Conservation (phyloP, 2,888 invertebrate species). For the Agonopterix alstromeriana region DNA sequence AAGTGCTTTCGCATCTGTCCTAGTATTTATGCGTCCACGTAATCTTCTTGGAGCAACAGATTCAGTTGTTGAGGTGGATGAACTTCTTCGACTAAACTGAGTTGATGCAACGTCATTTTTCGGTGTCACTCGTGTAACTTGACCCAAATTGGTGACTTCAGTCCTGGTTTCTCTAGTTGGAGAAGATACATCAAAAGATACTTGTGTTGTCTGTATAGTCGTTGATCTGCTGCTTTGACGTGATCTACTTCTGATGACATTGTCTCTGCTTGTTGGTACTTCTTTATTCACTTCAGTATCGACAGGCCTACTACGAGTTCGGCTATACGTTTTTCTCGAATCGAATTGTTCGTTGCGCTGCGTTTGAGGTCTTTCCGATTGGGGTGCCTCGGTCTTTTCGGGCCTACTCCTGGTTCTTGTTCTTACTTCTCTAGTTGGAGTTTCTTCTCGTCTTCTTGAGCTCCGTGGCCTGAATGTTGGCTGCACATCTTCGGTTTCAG, state of each 20-base stretch:
- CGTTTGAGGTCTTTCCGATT: conserved; percentile 26
- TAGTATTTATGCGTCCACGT: conserved; percentile 42
- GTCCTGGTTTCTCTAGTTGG: conserved; percentile 27
- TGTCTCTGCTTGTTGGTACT: conserved; percentile 34
- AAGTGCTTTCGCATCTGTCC: conserved; percentile 37
- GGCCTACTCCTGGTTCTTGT: conserved; percentile 45
- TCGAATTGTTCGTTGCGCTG: conserved; percentile 55
- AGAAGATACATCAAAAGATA: conserved; percentile 29
- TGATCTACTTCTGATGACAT: conserved; percentile 32
- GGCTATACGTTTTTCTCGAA: conserved; percentile 48
- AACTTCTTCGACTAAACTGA: conserved; percentile 46
- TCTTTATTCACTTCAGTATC: conserved; percentile 30
- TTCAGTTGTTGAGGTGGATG: conserved; percentile 37
- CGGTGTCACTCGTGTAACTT: conserved; percentile 35
- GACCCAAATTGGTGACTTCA: conserved; percentile 42
- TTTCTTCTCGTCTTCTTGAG: conserved; percentile 46
- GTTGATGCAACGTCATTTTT: conserved; percentile 34
- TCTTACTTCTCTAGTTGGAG: conserved; percentile 30
- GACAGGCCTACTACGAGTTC: conserved; percentile 45
- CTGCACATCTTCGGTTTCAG: conserved; percentile 22
- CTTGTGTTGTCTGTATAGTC: conserved; percentile 22
- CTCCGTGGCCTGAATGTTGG: conserved; percentile 45
- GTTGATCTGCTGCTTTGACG: conserved; percentile 28
- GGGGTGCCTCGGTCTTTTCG: conserved; percentile 18
- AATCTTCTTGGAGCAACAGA: conserved; percentile 25